phyloP scores from a whole-genome alignment of 2,113 vertebrate species.

The Pagrus major region DNA sequence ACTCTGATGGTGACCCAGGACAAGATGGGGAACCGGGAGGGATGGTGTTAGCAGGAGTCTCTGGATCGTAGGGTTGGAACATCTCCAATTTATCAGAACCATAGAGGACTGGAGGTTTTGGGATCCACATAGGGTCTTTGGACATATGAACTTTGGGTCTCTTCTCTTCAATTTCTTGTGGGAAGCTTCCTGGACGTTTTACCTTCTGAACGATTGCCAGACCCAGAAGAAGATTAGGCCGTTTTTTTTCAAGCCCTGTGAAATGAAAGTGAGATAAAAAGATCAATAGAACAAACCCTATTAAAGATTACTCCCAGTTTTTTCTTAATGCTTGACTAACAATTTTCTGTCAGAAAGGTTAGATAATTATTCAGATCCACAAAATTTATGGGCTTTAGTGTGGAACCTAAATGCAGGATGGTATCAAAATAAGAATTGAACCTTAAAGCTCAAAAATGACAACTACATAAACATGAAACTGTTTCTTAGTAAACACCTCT shows the following conservation, averaged over 20 bases:
- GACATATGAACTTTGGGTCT: slow-evolving; percentile 80
- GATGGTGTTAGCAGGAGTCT: slow-evolving; percentile 76
- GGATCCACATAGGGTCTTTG: slow-evolving; percentile 82
- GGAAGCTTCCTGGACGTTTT: slow-evolving; percentile 83
- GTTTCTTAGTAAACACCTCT: neutral
- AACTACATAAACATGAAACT: neutral
- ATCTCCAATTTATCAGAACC: slow-evolving; percentile 85
- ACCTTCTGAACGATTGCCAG: slow-evolving; percentile 92
- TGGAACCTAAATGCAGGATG: neutral
- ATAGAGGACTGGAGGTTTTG: slow-evolving; percentile 77
- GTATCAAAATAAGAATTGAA: neutral
- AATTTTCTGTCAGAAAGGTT: neutral
- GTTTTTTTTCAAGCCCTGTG: slow-evolving; percentile 92
- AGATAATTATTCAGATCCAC: neutral
- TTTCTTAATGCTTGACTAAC: neutral
- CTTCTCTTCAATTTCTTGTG: slow-evolving; percentile 89
- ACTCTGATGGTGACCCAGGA: slow-evolving; percentile 72
- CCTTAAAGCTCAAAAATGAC: neutral
- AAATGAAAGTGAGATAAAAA: slow-evolving; percentile 43
- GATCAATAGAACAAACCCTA: neutral
- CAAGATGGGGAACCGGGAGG: slow-evolving; percentile 87
- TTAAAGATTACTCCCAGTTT: neutral
- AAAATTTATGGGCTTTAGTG: neutral
- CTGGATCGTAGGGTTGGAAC: slow-evolving; percentile 83
- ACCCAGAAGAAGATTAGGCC: slow-evolving; percentile 95